Conservation (phyloP, 1,140 invertebrate genomes). For the Dryas iulia region DNA sequence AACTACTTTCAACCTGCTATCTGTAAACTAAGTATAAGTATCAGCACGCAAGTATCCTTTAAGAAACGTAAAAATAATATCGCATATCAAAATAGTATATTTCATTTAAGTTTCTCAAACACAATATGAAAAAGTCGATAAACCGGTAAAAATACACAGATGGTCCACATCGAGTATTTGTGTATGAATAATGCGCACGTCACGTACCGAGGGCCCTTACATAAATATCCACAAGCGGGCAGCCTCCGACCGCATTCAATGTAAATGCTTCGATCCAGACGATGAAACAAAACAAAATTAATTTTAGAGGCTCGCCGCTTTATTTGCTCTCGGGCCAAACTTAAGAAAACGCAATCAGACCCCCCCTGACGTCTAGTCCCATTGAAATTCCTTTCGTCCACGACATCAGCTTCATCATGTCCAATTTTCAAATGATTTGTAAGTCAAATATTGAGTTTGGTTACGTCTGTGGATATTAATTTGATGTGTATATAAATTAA, state of each 20-base stretch:
- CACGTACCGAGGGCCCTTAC: slow-evolving; percentile 66
- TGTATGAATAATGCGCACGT: slow-evolving; percentile 77
- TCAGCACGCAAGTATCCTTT: too few relatives aligned
- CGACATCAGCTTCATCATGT: slow-evolving; percentile 48
- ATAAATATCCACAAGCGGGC: slow-evolving; percentile 73
- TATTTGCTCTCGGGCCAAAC: slow-evolving; percentile 60
- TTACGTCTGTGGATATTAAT: background rate
- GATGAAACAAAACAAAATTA: slow-evolving; percentile 79
- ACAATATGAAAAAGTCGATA: slow-evolving; percentile 55
- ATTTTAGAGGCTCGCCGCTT: slow-evolving; percentile 70
- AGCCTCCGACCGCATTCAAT: slow-evolving; percentile 76
- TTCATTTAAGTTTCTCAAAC: slow-evolving; percentile 5
- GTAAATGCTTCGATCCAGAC: slow-evolving; percentile 76
- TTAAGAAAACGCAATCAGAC: slow-evolving; percentile 54
- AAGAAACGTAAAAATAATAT: background rate
- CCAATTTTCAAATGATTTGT: slow-evolving; percentile 64
- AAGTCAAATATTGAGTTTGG: slow-evolving; percentile 34
- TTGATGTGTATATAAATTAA: background rate
- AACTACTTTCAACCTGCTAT: too few relatives aligned
- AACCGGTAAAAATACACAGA: slow-evolving; percentile 71
- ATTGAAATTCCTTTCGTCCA: slow-evolving; percentile 54
- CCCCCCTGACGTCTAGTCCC: slow-evolving; percentile 63
- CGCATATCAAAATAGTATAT: background rate
- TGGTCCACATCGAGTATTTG: slow-evolving; percentile 51
- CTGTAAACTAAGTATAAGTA: too few relatives aligned